These are phyloP conservation scores for Oncopodura yosiiana DNA, from an alignment of 1,140 invertebrate species.

Conservation along the genomic window DNA sequence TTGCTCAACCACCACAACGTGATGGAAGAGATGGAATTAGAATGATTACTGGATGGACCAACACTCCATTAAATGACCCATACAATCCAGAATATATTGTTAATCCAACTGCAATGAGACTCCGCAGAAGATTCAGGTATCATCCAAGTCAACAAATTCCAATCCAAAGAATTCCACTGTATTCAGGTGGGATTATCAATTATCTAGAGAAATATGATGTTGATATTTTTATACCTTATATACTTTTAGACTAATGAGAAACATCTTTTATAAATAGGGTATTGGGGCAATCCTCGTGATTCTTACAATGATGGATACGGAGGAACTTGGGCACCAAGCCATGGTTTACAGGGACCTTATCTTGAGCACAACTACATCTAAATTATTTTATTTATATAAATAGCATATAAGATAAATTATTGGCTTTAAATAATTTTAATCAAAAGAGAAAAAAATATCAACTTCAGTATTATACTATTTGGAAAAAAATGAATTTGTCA, in stretches of 20 bases:
- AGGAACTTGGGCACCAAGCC: background rate
- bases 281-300: conserved; percentile 6
- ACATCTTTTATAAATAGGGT: background rate
- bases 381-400: too few relatives aligned
- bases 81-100: conserved; percentile 13
- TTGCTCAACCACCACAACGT: background rate
- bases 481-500: too few relatives aligned
- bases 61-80: background rate
- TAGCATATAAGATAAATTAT: too few relatives aligned
- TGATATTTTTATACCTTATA: too few relatives aligned
- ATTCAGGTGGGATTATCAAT: too few relatives aligned
- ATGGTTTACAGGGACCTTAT: too few relatives aligned
- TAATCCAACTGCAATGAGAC: conserved; percentile 8
- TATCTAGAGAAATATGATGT: too few relatives aligned
- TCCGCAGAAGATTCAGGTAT: background rate
- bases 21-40: background rate
- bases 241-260: too few relatives aligned
- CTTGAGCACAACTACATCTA: too few relatives aligned
- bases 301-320: background rate
- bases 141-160: background rate
- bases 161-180: background rate
- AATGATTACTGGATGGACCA: conserved; percentile 4
- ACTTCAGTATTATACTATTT: too few relatives aligned
- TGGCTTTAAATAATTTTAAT: too few relatives aligned
- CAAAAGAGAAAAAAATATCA: too few relatives aligned